phyloP scores from a whole-genome alignment of 2,888 invertebrate species.

The Bruchidius siliquastri region DNA sequence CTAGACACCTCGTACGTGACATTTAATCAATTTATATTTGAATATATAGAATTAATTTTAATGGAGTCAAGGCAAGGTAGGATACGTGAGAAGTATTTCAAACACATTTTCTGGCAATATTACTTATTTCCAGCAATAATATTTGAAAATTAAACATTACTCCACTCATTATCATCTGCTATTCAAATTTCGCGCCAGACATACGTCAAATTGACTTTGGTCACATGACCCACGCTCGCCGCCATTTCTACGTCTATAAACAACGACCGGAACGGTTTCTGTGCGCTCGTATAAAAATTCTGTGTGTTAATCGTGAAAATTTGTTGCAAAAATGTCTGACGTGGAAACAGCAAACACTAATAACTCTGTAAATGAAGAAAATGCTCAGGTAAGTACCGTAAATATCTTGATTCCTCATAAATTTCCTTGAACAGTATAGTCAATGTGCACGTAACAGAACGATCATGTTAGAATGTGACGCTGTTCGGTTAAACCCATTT shows the following conservation, averaged over 20 bases:
- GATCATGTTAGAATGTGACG: conserved; percentile 42
- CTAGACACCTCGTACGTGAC: no score
- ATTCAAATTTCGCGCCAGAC: conserved; percentile 36
- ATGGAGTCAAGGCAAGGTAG: no score
- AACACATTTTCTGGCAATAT: no score
- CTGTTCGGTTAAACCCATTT: conserved; percentile 31
- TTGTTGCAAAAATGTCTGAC: conserved; percentile 45
- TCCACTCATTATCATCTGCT: neutral
- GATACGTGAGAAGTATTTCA: no score
- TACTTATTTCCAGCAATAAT: no score
- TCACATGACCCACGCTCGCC: conserved; percentile 61
- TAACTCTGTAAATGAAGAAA: conserved; percentile 44
- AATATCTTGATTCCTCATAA: conserved; percentile 18
- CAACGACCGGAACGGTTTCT: conserved; percentile 51
- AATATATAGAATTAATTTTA: no score
- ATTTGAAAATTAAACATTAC: no score
- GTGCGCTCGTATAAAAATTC: conserved; percentile 27
- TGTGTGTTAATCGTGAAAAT: conserved; percentile 30
- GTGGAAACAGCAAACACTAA: conserved; percentile 44
- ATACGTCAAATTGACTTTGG: conserved; percentile 33
- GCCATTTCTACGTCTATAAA: conserved; percentile 58
- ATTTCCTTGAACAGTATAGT: conserved; percentile 30
- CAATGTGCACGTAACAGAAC: conserved; percentile 47
- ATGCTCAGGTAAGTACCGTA: conserved; percentile 40
- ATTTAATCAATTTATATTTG: no score